Base-by-base conservation (phyloP, 2,888 invertebrate genomes). In the Gymnoscelis rufifasciata region DNA sequence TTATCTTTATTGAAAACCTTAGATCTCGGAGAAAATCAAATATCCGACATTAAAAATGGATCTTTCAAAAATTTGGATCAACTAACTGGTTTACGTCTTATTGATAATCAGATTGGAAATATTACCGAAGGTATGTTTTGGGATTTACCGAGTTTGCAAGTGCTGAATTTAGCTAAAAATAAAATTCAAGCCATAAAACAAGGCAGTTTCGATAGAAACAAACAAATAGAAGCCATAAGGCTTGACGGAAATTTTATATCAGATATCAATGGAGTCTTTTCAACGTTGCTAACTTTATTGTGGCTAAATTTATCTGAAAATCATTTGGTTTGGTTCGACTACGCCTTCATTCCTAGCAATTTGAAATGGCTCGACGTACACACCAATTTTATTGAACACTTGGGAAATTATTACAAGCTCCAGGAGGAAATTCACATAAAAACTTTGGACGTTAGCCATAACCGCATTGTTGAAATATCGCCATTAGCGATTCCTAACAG, bases 241-340 rank as follows among this genome's bases (percentile, higher is more conserved):
- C 83, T 97, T 66, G 97, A 97, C 70, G 94, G 94, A 53, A 97
- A 97, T 79, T 94, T 93, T 68, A 86, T 97, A 59, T 93, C 94
- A 10, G 95, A 97, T 76, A 93, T 97, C 57, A 96, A 97, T 77
- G 96, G 96, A 13, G 94, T 96, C 49, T 95, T 97, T 76, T 93
- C 95, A 8, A 93, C 95, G 23, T 87, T 97, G 47, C 90, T 93
- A 19, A 94, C 93, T 59, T 89, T 97, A 44, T 83, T 95, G 62
- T 94, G 96, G 93, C 86, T 97, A 40, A 97, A 97, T 86, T 90
- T 97, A 35, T 96, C 96, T 6, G 95, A 95, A 78, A 97, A 97
- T 83, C 95, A 95, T 79, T 89, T 97, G 66, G 93, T 95, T 36
- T 95, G 95, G 95, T 97, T 97, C 79, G 97, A 97, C 78, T 97